Conservation (phyloP, 2,113 vertebrate genomes). For the Phalacrocorax pelagicus region DNA sequence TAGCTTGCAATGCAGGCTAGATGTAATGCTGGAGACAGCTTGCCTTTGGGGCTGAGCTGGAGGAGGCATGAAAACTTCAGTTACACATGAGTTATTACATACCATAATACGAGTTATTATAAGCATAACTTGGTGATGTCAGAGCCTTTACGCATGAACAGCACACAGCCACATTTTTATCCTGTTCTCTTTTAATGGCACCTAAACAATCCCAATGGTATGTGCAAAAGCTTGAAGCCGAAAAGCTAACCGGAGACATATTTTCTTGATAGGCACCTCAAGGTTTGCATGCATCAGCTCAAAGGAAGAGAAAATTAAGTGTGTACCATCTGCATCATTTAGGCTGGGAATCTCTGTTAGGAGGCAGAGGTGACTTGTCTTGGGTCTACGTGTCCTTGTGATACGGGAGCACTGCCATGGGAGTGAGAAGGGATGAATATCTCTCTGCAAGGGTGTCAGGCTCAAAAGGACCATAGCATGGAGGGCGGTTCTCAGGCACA, state of each 20-base stretch:
- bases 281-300: background rate
- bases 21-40: background rate
- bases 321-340: background rate
- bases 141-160: background rate
- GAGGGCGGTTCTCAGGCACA: background rate
- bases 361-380: background rate
- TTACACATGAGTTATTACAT: background rate
- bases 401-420: background rate
- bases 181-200: background rate
- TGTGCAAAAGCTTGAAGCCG: background rate
- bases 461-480: background rate
- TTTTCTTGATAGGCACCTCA: background rate
- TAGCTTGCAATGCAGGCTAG: background rate
- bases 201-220: background rate
- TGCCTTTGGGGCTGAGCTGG: background rate
- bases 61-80: background rate
- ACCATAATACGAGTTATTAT: background rate
- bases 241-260: background rate
- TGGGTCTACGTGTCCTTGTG: rapidly evolving
- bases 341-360: background rate
- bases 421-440: background rate
- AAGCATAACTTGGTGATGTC: conserved; percentile 22
- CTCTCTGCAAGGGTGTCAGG: background rate
- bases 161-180: background rate
- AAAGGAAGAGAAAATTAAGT: background rate